Base-by-base conservation (phyloP, 2,113 vertebrate genomes). In the Emydocephalus ijimae region DNA sequence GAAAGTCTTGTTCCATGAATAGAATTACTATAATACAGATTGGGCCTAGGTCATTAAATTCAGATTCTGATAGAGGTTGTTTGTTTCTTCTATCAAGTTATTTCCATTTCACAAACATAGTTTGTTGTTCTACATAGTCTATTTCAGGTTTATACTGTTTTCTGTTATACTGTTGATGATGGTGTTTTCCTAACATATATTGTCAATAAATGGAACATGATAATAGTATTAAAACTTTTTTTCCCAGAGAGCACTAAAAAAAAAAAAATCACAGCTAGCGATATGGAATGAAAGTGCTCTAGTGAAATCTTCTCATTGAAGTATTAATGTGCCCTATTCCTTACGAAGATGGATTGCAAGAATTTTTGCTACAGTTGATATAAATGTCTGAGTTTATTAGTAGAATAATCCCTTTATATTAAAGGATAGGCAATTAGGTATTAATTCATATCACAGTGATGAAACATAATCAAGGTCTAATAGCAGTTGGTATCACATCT, bases 261-360 rank as follows among this genome's bases (percentile, higher is more conserved):
- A 69, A 69, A 10, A 69, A 69, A 10, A 74, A 0, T 90, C 0
- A 0, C 61, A 94, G 57, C 55, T 50, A 26, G 26, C 91, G 81
- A 87, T 93, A 48, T 89, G 0, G 0, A 7, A 48, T 74, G 24
- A 92, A 57, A 23, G 29, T 34, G 64, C 91, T 93, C 7, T 34
- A 57, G 21, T 91, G 54, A 89, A 93, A 93, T 94, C 61, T 43
- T 92, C 29, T 85, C 91, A 91, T 93, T 89, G 91, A 90, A 92
- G 93, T 92, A 88, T 34, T 94, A 5, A 34, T 50, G 5, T 64
- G 23, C 0, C 14, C 91, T 43, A 10, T 91, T 88, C 93, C 29
- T 43, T 93, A 2, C 56, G 52, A 87, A 91, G 64, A 85, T 88
- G 34, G 93, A 88, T 45, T 90, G 20, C 56, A 91, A 23, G 5